Evolutionary conservation across 2,797 vertebrate species (phyloP).

Genomic region (Mormyrops boulengeri): DNA sequence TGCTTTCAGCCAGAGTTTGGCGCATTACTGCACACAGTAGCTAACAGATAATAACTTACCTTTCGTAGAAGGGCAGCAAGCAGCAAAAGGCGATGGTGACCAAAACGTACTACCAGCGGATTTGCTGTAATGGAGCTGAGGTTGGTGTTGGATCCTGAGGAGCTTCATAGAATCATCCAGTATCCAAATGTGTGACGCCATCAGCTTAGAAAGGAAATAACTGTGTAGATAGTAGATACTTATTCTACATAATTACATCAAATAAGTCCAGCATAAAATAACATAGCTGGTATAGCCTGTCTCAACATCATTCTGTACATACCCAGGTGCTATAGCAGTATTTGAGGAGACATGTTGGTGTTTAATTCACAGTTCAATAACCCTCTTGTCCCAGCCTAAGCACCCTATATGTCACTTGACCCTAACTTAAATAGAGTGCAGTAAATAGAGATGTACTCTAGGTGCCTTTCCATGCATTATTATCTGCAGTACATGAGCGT

Average conservation of each 20-base stretch:
- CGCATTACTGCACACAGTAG: not conserved
- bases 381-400: not conserved
- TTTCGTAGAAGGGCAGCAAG: not conserved
- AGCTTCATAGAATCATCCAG: not conserved
- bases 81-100: not conserved
- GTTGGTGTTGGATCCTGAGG: not conserved
- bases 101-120: not conserved
- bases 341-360: not conserved
- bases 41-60: not conserved
- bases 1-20: not conserved
- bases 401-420: not conserved
- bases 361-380: not conserved
- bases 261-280: not conserved
- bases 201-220: not conserved
- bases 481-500: not conserved
- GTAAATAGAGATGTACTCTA: not conserved
- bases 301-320: not conserved
- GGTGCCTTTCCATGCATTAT: not conserved
- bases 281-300: not conserved
- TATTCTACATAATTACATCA: not conserved
- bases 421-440: not conserved
- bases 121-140: not conserved
- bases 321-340: not conserved
- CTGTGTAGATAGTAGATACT: not conserved
- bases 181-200: not conserved